A percentile compares a stretch with the other conserved stretches of the same genome.
phyloP scores from a whole-genome alignment of 1,140 invertebrate genomes.

The Adelges cooleyi region DNA sequence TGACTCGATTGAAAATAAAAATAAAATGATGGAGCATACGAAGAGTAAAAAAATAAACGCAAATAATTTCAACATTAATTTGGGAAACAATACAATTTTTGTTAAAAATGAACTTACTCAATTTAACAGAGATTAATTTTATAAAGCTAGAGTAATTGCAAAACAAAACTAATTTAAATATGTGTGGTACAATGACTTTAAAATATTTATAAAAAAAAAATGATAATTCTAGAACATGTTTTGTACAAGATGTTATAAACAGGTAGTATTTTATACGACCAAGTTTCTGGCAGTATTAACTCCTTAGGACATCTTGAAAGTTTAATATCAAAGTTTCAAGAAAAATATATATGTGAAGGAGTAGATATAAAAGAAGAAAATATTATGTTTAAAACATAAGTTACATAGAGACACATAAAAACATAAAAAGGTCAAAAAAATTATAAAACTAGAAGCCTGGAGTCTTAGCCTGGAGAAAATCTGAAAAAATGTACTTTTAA shows the following conservation, averaged over 20 bases:
- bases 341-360: too few relatives aligned
- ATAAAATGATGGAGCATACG: background rate
- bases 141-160: background rate
- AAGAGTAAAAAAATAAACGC: background rate
- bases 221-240: background rate
- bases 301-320: too few relatives aligned
- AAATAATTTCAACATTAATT: background rate
- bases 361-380: too few relatives aligned
- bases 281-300: too few relatives aligned
- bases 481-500: too few relatives aligned
- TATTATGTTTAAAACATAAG: too few relatives aligned
- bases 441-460: too few relatives aligned
- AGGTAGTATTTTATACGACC: too few relatives aligned
- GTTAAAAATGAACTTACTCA: background rate
- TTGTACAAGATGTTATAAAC: background rate
- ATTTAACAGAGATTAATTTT: background rate
- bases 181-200: background rate
- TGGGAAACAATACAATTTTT: background rate
- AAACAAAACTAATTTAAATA: background rate
- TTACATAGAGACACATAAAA: too few relatives aligned
- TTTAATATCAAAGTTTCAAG: too few relatives aligned
- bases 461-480: too few relatives aligned
- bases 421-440: too few relatives aligned
- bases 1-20: background rate
- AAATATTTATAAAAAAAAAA: background rate